Percentiles rank a stretch among this genome's conserved stretches.
Evolutionary conservation across 2,888 invertebrate genomes (phyloP).

Genomic region (Perizoma flavofasciatum): DNA sequence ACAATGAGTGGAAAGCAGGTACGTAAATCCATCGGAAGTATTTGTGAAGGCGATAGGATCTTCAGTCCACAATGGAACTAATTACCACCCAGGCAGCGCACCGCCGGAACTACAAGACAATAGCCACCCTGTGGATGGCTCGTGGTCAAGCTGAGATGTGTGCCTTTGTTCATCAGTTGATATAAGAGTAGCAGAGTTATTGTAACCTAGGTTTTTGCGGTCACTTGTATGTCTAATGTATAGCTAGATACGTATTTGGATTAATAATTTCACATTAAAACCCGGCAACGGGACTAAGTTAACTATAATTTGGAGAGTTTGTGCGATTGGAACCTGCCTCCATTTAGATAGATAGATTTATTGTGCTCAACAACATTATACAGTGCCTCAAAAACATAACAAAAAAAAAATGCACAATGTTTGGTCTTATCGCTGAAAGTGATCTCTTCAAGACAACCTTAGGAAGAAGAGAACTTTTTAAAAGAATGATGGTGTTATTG

Average conservation of each 20-base stretch:
- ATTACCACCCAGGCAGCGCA: conserved; percentile 64
- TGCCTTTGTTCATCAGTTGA: conserved; percentile 63
- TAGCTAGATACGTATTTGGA: background rate
- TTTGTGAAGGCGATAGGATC: conserved; percentile 72
- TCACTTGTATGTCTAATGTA: background rate
- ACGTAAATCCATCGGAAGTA: conserved; percentile 79
- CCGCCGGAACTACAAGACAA: conserved; percentile 62
- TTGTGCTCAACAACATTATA: too few species aligned
- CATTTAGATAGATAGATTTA: too few species aligned
- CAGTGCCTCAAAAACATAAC: too few species aligned
- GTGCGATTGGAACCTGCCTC: too few species aligned
- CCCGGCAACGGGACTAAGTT: too few species aligned
- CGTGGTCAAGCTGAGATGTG: conserved; percentile 44
- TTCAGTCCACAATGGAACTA: conserved; percentile 75
- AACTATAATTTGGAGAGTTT: too few species aligned
- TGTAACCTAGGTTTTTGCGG: conserved; percentile 7
- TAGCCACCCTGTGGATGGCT: conserved; percentile 60
- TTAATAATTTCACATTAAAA: too few species aligned
- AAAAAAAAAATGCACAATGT: too few species aligned
- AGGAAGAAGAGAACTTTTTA: too few species aligned
- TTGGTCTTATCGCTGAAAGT: too few species aligned
- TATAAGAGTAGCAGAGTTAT: conserved; percentile 38
- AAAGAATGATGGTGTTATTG: too few species aligned
- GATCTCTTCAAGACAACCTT: too few species aligned
- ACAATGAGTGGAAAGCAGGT: conserved; percentile 78